phyloP scores from a whole-genome alignment of 2,888 invertebrate species.

The Teinopalpus imperialis region DNA sequence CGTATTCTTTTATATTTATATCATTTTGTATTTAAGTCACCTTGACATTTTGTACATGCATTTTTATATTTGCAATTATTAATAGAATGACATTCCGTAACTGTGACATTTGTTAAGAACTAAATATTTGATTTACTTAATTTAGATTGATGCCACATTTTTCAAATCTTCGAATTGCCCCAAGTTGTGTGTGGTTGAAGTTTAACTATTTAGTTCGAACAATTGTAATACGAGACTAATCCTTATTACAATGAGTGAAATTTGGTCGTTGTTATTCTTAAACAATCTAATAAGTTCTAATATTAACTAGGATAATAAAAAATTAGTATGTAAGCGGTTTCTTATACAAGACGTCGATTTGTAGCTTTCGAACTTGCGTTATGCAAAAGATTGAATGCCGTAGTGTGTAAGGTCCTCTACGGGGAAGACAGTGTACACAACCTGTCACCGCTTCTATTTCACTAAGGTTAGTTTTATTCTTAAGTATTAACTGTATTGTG shows the following conservation, averaged over 20 bases:
- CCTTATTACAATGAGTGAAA: neutral
- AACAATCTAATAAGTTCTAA: constrained; percentile 9
- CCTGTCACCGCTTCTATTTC: constrained; percentile 59
- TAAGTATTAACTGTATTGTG: constrained; percentile 80
- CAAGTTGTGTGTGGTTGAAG: neutral
- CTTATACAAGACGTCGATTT: constrained; percentile 15
- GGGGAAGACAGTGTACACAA: constrained; percentile 48
- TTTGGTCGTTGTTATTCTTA: neutral
- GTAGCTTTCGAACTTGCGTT: constrained; percentile 8
- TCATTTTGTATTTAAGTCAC: constrained; percentile 11
- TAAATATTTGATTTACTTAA: constrained; percentile 2
- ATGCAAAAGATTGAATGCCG: neutral
- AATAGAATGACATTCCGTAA: constrained; percentile 15
- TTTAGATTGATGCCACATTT: constrained; percentile 17
- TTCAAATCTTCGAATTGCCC: neutral
- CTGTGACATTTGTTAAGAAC: neutral
- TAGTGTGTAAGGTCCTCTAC: constrained; percentile 13
- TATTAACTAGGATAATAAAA: constrained; percentile 12
- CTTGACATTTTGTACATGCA: constrained; percentile 19
- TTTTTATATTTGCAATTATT: constrained; percentile 6
- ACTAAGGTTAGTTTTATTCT: constrained; percentile 62
- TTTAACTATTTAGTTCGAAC: neutral
- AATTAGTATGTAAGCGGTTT: constrained; percentile 13
- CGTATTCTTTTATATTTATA: constrained; percentile 25
- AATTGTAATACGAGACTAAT: neutral